phyloP scores from a whole-genome alignment of 2,888 invertebrate species.

The Fissipunctia ypsillon region DNA sequence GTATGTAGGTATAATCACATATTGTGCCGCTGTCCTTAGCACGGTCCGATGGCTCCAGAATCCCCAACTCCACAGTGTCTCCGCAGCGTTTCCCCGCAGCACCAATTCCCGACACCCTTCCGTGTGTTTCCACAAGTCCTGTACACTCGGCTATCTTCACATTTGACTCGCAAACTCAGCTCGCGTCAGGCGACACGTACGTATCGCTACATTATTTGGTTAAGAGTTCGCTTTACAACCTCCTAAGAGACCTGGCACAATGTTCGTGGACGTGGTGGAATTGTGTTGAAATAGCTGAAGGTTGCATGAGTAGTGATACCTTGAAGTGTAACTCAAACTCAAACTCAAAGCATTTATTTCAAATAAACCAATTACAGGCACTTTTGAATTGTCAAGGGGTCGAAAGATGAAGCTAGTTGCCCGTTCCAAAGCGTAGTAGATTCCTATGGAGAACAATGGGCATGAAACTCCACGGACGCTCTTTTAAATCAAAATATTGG shows the following conservation, averaged over 20 bases:
- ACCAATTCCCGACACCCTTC: neutral
- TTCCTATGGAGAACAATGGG: too few relatives aligned
- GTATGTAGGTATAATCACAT: neutral
- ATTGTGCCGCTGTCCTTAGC: neutral
- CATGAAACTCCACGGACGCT: too few relatives aligned
- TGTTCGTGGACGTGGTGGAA: neutral
- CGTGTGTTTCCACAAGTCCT: constrained; percentile 70
- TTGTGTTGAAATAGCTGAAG: too few relatives aligned
- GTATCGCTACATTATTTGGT: constrained; percentile 81
- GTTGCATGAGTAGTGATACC: too few relatives aligned
- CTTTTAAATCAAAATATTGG: too few relatives aligned
- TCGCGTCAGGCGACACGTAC: constrained; percentile 82
- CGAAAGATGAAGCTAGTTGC: too few relatives aligned
- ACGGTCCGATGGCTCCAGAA: neutral
- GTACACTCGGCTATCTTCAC: constrained; percentile 77
- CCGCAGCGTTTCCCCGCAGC: neutral
- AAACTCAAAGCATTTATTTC: too few relatives aligned
- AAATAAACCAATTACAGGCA: too few relatives aligned
- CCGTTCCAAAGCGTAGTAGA: too few relatives aligned
- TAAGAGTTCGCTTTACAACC: constrained; percentile 80
- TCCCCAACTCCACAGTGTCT: neutral
- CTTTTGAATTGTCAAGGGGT: too few relatives aligned
- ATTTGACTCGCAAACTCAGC: constrained; percentile 86
- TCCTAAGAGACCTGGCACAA: constrained; percentile 62
- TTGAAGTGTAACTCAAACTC: too few relatives aligned